A percentile compares a stretch with the other conserved stretches of the same genome.
Conservation (phyloP, 2,113 vertebrate genomes). For the Saguinus midas region DNA sequence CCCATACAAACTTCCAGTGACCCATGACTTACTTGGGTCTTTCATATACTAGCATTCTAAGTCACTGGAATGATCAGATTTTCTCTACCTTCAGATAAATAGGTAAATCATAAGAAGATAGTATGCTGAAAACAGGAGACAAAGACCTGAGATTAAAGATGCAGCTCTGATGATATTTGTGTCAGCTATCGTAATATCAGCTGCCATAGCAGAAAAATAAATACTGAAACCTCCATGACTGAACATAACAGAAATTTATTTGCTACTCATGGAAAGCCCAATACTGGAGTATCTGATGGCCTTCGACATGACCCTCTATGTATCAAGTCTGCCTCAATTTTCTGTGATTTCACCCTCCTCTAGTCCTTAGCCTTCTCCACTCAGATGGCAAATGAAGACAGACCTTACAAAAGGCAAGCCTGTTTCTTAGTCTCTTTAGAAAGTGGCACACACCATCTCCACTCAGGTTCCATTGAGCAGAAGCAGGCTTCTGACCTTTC, state of each 20-base stretch:
- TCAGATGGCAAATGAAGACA: neutral
- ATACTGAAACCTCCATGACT: neutral
- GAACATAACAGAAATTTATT: neutral
- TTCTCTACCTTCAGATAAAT: neutral
- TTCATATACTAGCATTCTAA: neutral
- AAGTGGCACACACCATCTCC: neutral
- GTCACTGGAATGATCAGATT: neutral
- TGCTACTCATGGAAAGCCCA: neutral
- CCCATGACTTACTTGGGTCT: neutral
- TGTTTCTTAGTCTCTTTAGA: neutral
- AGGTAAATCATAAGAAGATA: neutral
- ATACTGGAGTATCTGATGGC: neutral
- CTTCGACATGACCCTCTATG: neutral
- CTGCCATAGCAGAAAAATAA: neutral
- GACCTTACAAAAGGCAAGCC: neutral
- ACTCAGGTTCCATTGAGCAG: neutral
- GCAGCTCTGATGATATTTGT: neutral
- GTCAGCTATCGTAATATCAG: neutral
- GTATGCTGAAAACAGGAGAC: neutral
- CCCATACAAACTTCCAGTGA: neutral
- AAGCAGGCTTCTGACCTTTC: neutral
- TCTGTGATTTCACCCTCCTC: neutral
- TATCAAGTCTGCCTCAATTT: neutral
- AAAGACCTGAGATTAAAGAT: neutral
- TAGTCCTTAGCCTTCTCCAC: neutral